phyloP scores from a whole-genome alignment of 2,888 invertebrate species.

The Folsomia candida region DNA sequence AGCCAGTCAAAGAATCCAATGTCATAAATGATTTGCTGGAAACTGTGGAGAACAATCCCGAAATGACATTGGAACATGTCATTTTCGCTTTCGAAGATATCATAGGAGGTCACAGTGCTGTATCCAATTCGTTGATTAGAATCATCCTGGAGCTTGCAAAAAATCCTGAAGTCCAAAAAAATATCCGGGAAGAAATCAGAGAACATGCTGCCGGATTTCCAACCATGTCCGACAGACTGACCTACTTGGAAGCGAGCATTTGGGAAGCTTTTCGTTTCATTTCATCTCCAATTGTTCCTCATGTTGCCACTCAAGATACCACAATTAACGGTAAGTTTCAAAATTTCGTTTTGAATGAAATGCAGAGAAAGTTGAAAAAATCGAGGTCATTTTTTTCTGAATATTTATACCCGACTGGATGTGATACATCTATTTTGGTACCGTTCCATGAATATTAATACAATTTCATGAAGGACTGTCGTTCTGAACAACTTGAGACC shows the following conservation, averaged over 20 bases:
- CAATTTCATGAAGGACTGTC: too few relatives aligned
- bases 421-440: too few relatives aligned
- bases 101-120: conserved; percentile 81
- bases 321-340: conserved; percentile 63
- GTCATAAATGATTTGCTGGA: conserved; percentile 68
- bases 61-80: conserved; percentile 41
- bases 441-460: too few relatives aligned
- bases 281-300: conserved; percentile 85
- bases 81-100: conserved; percentile 66
- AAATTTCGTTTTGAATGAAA: conserved; percentile 60
- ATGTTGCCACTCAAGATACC: conserved; percentile 76
- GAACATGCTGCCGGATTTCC: conserved; percentile 58
- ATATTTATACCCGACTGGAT: too few relatives aligned
- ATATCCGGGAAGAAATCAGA: conserved; percentile 70
- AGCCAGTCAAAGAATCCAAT: conserved; percentile 43
- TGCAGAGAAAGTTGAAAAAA: conserved; percentile 27
- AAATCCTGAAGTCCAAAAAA: conserved; percentile 63
- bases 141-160: conserved; percentile 66
- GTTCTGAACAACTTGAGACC: too few relatives aligned
- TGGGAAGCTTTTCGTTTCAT: conserved; percentile 74
- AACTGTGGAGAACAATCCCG: conserved; percentile 54
- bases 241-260: conserved; percentile 77
- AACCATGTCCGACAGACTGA: conserved; percentile 69
- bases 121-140: conserved; percentile 78
- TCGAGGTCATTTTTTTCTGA: neutral